These are phyloP conservation scores for Myrmophylax atrothorax DNA, from an alignment of 2,113 vertebrate genomes.

Conservation along the genomic window DNA sequence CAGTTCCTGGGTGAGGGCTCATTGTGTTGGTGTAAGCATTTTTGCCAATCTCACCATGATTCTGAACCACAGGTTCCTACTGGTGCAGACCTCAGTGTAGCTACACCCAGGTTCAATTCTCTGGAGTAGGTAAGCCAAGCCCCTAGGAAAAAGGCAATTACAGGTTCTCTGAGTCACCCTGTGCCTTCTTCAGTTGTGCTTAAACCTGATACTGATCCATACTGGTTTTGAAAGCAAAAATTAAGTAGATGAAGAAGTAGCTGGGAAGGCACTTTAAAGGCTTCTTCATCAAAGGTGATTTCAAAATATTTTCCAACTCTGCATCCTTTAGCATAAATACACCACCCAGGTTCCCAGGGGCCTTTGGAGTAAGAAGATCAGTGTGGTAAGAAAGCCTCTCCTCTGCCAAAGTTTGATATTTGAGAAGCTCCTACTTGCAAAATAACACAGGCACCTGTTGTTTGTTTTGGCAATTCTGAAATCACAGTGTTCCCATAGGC, in stretches of 20 bases:
- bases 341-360: conserved; percentile 30
- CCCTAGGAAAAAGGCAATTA: conserved; percentile 32
- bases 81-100: background rate
- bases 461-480: conserved; percentile 64
- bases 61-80: background rate
- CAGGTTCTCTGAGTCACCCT: conserved; percentile 18
- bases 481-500: conserved; percentile 2
- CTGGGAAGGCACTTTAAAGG: background rate
- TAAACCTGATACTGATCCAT: conserved; percentile 53
- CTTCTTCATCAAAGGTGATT: conserved; percentile 35
- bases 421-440: conserved; percentile 56
- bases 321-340: conserved; percentile 24
- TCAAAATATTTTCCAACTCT: background rate
- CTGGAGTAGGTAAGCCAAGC: background rate
- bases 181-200: conserved; percentile 1
- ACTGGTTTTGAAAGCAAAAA: conserved; percentile 26
- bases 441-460: conserved; percentile 63
- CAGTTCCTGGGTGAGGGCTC: background rate
- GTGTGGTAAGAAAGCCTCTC: background rate
- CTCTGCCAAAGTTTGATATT: conserved; percentile 56
- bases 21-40: background rate
- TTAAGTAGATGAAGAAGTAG: background rate
- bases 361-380: conserved; percentile 21
- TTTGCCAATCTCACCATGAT: background rate
- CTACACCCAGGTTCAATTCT: background rate